Base-by-base conservation (phyloP, 2,113 vertebrate genomes). In the Ctenomys sociabilis region DNA sequence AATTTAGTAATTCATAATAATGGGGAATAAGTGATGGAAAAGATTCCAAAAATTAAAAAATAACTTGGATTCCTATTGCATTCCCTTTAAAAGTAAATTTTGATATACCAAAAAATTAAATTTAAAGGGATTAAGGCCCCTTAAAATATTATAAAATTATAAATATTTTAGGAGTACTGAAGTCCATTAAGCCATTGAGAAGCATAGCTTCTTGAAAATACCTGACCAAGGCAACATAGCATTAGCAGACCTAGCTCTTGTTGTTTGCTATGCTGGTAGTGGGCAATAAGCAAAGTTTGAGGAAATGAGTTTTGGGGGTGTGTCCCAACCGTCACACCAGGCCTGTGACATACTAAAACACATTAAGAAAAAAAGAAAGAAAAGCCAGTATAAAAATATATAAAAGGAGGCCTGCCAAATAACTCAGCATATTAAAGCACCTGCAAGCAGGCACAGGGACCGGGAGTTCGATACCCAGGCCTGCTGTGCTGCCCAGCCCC, bases 211-310 rank as follows among this genome's bases (percentile, higher is more conserved):
- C 32, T n/a, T 3, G 3, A n/a, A 90, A 91, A 30, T 7, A n/a
- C 22, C 8, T 37, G 17, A 52, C 26, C 7, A 32, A 28, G 80
- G 45, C n/a, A 86, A 68, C 21, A 12, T 28, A 78, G 63, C 26
- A 19, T 26, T 45, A 22, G 0, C 10, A 61, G 28, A n/a, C 7
- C 12, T 22, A 16, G 0, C 10, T 49, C 61, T 21, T 35, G 43
- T 5, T 19, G 43, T 37, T 5, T 49, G 66, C 28, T 32, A 0
- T 4, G 1, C 13, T 26, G 35, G 16, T n/a, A 6, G 43, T 5
- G 7, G 0, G 30, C 40, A 63, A 5, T 0, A 26, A 59, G 3
- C 13, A 45, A 17, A 0, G 5, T 16, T 49, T 85, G 14, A 11
- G 22, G 17, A 61, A 66, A 49, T 0, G 14, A 14, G 49, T 10